Evolutionary conservation across 2,888 invertebrate species (phyloP), one percentile per base, ranked within the genome.

Genomic region (Plagodis pulveraria): DNA sequence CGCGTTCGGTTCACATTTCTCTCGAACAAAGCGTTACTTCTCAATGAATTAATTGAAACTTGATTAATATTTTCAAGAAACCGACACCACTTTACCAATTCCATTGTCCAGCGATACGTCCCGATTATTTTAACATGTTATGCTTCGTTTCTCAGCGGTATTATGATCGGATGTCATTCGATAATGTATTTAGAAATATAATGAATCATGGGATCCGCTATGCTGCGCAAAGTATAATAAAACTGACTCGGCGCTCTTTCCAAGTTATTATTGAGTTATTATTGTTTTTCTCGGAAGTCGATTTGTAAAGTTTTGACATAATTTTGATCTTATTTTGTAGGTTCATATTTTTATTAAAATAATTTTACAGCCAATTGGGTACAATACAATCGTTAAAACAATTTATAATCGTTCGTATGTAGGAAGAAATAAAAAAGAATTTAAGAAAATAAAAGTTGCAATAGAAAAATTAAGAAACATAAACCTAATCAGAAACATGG

Each of bases 101-200:
- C 90, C 91, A 89, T 91, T 88, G 91, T 91, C 86, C 88, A 77
- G 81, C 81, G 73, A 68, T 71, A 70, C 72, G 72, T 80, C 83
- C 81, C 74, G 73, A 74, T 78, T 76, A 75, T 74, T 78, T 79
- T 70, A 67, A 77, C 74, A 78, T 81, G 80, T 74, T 75, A 76
- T 61, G 60, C 60, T 74, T 72, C 71, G 77, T 81, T 88, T 90
- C 88, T 86, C 89, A 87, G 87, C 88, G 89, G 64, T 66, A 85
- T 64, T 87, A 81, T 83, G 85, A 83, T 83, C 82, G 80, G 81
- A 77, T 77, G 91, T 83, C 86, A 90, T 81, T 75, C 76, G 90
- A 91, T 83, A 84, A 79, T 81, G 84, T 89, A 86, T 89, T 89
- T 89, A 88, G 91, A 89, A 86, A 85, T 83, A 50, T 63, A 77